phyloP scores from a whole-genome alignment of 2,888 invertebrate species.

The Monoplex corrugatus region DNA sequence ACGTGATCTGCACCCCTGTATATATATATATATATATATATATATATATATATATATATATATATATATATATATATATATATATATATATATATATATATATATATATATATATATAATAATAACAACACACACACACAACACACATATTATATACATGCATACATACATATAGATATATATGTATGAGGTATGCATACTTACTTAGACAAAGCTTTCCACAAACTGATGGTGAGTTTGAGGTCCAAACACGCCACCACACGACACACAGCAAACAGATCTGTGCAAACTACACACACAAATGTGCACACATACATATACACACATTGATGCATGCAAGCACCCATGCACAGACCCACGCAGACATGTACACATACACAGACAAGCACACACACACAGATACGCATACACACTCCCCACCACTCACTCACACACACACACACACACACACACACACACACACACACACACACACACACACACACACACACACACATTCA shows the following conservation, averaged over 20 bases:
- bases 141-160: too few species aligned
- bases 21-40: too few species aligned
- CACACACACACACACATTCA: neutral
- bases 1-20: too few species aligned
- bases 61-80: too few species aligned
- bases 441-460: neutral
- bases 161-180: neutral
- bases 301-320: neutral
- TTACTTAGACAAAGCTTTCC: conserved; percentile 77
- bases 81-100: neutral
- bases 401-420: neutral
- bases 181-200: neutral
- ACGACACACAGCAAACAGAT: conserved; percentile 74
- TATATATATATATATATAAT: neutral
- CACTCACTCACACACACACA: neutral
- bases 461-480: neutral
- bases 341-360: conserved; percentile 2
- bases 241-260: conserved; percentile 75
- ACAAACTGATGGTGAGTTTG: conserved; percentile 74
- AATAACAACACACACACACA: neutral
- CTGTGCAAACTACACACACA: conserved; percentile 68
- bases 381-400: neutral
- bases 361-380: neutral
- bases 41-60: too few species aligned
- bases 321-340: neutral